Base-by-base conservation (phyloP, 2,113 vertebrate genomes). In the Prinia subflava region DNA sequence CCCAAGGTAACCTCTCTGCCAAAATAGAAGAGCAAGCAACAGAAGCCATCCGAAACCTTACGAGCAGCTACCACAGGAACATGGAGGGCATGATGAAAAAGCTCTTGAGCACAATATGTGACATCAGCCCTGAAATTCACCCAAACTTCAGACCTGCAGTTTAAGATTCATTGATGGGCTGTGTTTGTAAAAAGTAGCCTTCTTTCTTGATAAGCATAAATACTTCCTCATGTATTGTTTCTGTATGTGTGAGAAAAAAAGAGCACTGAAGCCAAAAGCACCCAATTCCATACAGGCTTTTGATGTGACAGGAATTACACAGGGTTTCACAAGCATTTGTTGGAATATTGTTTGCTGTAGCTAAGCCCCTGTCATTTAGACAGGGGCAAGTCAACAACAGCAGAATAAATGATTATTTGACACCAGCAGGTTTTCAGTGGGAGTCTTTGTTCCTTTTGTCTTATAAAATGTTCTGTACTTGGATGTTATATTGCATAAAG, bases 91-190 rank as follows among this genome's bases (percentile, higher is more conserved):
- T 98, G 67, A 68, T 98, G 67, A 92, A 92, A 28, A 95, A 97
- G 59, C 95, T 98, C 53, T 50, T 98, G 92, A 87, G n/a, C 56
- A 83, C 93, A 3, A 92, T 97, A 83, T 98, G 89, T 28, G 95
- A 98, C n/a, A 93, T 98, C 89, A 97, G 83, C 30, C 97, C 98
- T 18, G 97, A 98, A 95, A 81, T 98, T 73, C 98, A 98, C 18
- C 46, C 53, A 13, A 98, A 98, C 89, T 98, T 97, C 83, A 95
- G 92, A 94, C 87, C 94, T 1, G 7, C 46, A 12, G 12, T 71
- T 87, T 98, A 91, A 97, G 71, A 37, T 33, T 9, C 17, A 33
- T 2, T 30, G 15, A 27, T 37, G 5, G 50, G 15, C 25, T 35
- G 16, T 74, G 15, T 63, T 92, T 75, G 62, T 64, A 80, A 94